These are phyloP conservation scores for Leiothrix lutea DNA, from an alignment of 2,113 vertebrate species.

Conservation along the genomic window DNA sequence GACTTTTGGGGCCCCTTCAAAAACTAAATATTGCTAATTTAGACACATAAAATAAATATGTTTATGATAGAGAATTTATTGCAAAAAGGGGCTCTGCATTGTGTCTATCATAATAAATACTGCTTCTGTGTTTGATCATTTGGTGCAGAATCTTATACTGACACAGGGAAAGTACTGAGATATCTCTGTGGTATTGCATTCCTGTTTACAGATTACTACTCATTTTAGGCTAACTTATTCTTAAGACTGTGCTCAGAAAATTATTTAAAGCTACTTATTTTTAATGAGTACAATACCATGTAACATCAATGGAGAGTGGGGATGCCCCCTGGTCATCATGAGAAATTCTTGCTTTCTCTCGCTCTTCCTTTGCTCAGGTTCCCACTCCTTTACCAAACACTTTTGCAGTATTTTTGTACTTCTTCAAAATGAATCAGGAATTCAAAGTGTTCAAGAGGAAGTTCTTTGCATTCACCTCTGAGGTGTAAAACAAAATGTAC, in stretches of 20 bases:
- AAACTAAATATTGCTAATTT: background rate
- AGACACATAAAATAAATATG: background rate
- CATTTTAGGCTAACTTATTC: background rate
- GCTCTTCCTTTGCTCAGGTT: background rate
- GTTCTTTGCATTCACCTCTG: background rate
- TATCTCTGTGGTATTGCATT: background rate
- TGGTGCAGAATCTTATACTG: background rate
- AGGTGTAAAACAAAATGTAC: background rate
- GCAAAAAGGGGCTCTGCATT: background rate
- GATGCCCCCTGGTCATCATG: background rate
- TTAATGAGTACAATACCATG: background rate
- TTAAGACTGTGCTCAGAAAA: background rate
- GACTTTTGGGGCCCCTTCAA: background rate
- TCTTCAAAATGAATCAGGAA: background rate
- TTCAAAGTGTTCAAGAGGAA: background rate
- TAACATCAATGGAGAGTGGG: background rate
- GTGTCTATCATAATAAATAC: background rate
- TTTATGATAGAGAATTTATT: background rate
- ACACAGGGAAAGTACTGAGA: background rate
- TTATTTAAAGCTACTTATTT: background rate
- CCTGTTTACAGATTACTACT: background rate
- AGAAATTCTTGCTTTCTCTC: background rate
- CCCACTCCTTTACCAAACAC: background rate
- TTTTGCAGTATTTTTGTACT: background rate
- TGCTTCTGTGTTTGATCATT: background rate